Evolutionary conservation across 2,113 vertebrate genomes (phyloP).

Genomic region (Labrus mixtus): DNA sequence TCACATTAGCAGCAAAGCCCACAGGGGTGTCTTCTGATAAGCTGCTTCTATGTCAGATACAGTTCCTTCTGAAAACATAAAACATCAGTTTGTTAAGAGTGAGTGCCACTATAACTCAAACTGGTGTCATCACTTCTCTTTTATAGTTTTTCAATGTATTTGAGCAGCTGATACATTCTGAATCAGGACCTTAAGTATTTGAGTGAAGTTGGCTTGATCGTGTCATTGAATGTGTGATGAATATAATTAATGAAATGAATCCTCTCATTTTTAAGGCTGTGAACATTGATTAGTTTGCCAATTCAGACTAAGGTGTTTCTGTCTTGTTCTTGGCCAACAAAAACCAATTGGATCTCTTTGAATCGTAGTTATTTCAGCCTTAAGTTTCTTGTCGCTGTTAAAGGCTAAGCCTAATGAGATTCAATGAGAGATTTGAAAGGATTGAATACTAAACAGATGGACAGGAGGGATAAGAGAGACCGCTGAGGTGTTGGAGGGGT

Average conservation of each 20-base stretch:
- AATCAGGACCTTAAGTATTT: neutral
- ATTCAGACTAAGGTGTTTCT: neutral
- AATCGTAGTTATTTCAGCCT: neutral
- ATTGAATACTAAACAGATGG: slow-evolving; percentile 15
- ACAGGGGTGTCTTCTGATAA: neutral
- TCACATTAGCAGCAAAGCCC: slow-evolving; percentile 1
- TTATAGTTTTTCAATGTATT: too few relatives aligned
- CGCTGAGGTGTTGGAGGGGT: neutral
- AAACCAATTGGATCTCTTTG: neutral
- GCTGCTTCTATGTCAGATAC: neutral
- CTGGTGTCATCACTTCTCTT: neutral
- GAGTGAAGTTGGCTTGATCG: neutral
- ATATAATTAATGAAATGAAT: neutral
- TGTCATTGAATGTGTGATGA: neutral
- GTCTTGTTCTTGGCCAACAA: neutral
- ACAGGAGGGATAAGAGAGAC: slow-evolving; percentile 4
- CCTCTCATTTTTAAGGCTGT: neutral
- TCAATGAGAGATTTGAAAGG: neutral
- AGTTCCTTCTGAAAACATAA: neutral
- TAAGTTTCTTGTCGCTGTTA: neutral
- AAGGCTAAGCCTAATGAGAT: neutral
- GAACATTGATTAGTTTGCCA: neutral
- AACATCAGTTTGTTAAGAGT: neutral
- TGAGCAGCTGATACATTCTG: neutral
- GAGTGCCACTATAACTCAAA: neutral